Evolutionary conservation across 2,888 invertebrate genomes (phyloP), one percentile per base, ranked within the genome.

Genomic region (Crioceris asparagi): DNA sequence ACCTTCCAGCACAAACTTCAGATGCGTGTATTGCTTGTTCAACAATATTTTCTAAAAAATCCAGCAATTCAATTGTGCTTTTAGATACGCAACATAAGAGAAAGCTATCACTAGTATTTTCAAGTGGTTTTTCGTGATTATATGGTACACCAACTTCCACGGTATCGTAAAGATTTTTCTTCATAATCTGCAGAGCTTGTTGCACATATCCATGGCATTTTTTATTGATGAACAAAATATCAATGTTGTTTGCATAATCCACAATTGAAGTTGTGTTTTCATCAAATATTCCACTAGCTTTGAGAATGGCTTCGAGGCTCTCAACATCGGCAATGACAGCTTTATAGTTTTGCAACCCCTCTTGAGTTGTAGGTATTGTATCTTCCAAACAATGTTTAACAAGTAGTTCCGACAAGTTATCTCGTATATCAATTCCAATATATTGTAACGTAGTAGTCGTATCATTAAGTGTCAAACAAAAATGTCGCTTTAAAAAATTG

Each of bases 141-240:
- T 60, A 56, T 34, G 70, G 56, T 15, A 63, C 65, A 39, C 71
- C 70, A 27, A 65, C 62, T 54, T 73, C 61, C 10, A 76, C 71
- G 50, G 80, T 78, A 45, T 78, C 74, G 59, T 88, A 85, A 35
- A 91, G 69, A 61, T 90, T 86, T 54, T 83, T 81, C 36, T 77
- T 72, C 77, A 90, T 85, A 30, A 90, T 75, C 41, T 63, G 67
- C 23, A 79, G 68, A 0, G 88, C 85, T 33, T 68, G 69, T 38
- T 74, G 72, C 37, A 84, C 60, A 44, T 84, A 77, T 46, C 78
- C 73, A 51, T 78, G 74, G 47, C 83, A 81, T 35, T 83, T 78
- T 53, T 83, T 83, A 53, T 81, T 75, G 19, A 83, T 78, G 61
- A 84, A 88, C 19, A 84, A 64, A 4, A 74, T 67, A 56, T 87